Evolutionary conservation across 2,888 invertebrate species (phyloP).

Genomic region (Metopia argyrocephala): DNA sequence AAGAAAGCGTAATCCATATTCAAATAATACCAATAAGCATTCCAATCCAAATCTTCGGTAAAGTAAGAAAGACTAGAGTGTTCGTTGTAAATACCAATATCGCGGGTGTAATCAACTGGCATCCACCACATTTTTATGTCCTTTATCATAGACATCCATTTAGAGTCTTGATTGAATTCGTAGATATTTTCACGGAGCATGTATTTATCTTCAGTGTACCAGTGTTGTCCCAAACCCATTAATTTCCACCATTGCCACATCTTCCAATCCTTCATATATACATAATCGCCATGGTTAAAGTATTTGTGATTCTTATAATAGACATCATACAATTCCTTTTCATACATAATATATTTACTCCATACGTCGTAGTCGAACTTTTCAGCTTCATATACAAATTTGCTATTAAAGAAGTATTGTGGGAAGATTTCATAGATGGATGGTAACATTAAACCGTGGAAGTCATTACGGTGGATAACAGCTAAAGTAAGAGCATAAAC

Average conservation of each 20-base stretch:
- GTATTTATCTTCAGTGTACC: conserved; percentile 65
- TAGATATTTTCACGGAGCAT: conserved; percentile 67
- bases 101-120: conserved; percentile 81
- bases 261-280: conserved; percentile 68
- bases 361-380: too few relatives aligned
- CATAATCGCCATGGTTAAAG: conserved; percentile 60
- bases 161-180: conserved; percentile 60
- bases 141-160: conserved; percentile 62
- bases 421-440: too few relatives aligned
- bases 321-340: too few relatives aligned
- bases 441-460: conserved; percentile 83
- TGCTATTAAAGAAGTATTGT: too few relatives aligned
- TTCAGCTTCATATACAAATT: too few relatives aligned
- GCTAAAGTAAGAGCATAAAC: too few relatives aligned
- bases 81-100: conserved; percentile 76
- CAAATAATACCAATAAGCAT: conserved; percentile 82
- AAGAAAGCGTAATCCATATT: conserved; percentile 81
- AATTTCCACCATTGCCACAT: conserved; percentile 69
- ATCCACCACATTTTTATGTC: conserved; percentile 68
- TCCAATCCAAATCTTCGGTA: conserved; percentile 85
- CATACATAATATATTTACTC: too few relatives aligned
- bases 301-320: conserved; percentile 65
- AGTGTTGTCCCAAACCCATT: conserved; percentile 69
- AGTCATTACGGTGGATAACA: conserved; percentile 81
- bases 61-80: conserved; percentile 83